Base-by-base conservation (phyloP, 1,140 invertebrate species). In the Ceratosolen solmsi region DNA sequence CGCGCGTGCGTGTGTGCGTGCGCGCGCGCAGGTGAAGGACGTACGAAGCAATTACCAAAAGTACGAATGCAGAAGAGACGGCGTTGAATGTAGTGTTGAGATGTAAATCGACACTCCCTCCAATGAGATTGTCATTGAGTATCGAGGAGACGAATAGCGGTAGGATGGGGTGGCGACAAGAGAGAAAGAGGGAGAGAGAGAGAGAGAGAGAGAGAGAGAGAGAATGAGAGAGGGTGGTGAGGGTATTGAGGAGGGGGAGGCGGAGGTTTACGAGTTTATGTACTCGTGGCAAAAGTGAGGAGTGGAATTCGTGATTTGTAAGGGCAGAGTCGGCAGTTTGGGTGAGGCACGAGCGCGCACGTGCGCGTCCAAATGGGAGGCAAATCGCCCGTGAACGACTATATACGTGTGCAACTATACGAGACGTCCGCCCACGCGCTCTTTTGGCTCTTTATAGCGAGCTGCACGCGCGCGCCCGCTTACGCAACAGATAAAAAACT, bases 331-430 rank as follows among this genome's bases (percentile, higher is more conserved):
- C n/a, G 20, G 5, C 20, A 1, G n/a, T 38, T 68, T n/a, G 33
- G 63, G 5, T 15, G 27, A 33, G 30, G 7, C 63, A 65, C 15
- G 33, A 65, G 27, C 63, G 33, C 33, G 30, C 63, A 68, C 63
- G 33, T 68, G 63, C 33, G n/a, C 36, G 2, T 54, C 17, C 2
- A 71, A 71, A 71, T 49, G 70, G 54, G 22, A 33, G 30, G 49
- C 71, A 56, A 74, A 74, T 56, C 71, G 49, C 49, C 49, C 46
- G 27, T 74, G 25, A 74, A 68, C 63, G 20, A 38, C 63, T 68
- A 11, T 65, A 65, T 36, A 54, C 51, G 17, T 36, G 63, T 15
- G 25, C 71, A 54, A 25, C 68, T 33, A 33, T 54, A 73, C 46
- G 71, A 49, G 27, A 46, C 22, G 68, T 46, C 68, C 38, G n/a